These are phyloP conservation scores for Athrips mouffetella DNA, from an alignment of 2,888 invertebrate species.

Conservation along the genomic window DNA sequence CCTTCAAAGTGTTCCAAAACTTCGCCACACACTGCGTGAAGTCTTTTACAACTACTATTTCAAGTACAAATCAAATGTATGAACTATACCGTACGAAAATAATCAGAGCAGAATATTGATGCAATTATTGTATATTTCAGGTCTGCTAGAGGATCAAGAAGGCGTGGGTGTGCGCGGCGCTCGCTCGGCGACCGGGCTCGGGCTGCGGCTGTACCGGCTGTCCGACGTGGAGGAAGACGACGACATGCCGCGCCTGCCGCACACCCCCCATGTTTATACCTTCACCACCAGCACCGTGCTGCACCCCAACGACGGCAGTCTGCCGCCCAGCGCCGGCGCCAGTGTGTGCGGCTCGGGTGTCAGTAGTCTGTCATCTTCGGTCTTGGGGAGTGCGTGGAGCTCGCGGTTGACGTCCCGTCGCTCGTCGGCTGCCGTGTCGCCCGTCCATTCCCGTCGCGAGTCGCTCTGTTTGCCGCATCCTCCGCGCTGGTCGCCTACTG, in stretches of 20 bases:
- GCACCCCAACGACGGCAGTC: conserved; percentile 91
- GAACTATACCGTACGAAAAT: no score
- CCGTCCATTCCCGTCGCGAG: conserved; percentile 84
- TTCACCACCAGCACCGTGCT: conserved; percentile 89
- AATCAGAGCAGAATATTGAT: not conserved
- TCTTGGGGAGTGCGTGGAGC: conserved; percentile 80
- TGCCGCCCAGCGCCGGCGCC: conserved; percentile 82
- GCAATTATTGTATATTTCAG: conserved; percentile 33
- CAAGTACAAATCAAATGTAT: no score
- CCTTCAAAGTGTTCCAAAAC: no score
- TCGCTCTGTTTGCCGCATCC: conserved; percentile 87
- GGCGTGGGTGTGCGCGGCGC: conserved; percentile 92
- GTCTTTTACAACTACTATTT: no score
- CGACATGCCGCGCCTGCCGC: conserved; percentile 86
- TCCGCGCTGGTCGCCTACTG: conserved; percentile 87
- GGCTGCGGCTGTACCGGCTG: conserved; percentile 81
- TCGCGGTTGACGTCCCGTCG: conserved; percentile 80
- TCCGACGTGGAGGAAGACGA: conserved; percentile 88
- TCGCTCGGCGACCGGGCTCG: conserved; percentile 85
- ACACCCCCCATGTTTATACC: conserved; percentile 89
- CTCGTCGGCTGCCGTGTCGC: conserved; percentile 71
- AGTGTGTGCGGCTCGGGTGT: conserved; percentile 80
- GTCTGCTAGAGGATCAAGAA: conserved; percentile 91
- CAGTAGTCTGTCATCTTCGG: conserved; percentile 70
- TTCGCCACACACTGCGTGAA: no score